These are phyloP conservation scores for Phrynocephalus versicolor DNA, from an alignment of 2,113 vertebrate species.

Conservation along the genomic window DNA sequence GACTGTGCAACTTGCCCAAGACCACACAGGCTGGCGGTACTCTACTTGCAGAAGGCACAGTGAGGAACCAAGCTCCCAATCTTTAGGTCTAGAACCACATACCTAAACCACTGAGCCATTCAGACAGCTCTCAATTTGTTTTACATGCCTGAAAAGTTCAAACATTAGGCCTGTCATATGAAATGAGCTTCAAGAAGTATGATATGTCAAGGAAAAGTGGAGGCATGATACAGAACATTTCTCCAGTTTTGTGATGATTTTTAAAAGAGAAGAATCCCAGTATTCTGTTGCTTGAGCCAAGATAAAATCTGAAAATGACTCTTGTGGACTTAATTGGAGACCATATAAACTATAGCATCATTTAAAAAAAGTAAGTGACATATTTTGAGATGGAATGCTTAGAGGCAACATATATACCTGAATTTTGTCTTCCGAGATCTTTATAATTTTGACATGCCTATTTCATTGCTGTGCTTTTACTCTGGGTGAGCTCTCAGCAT, in stretches of 20 bases:
- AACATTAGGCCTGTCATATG: not conserved
- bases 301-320: constrained; percentile 15
- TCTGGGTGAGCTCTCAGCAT: constrained; percentile 40
- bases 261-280: constrained; percentile 24
- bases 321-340: constrained; percentile 6
- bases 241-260: constrained; percentile 12
- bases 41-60: no score
- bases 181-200: constrained; percentile 25
- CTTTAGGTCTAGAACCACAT: no score
- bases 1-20: no score
- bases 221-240: constrained; percentile 23
- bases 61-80: no score
- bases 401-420: not conserved
- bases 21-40: no score
- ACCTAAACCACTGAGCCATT: no score
- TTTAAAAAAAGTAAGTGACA: constrained; percentile 20
- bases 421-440: fast-evolving
- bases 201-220: constrained; percentile 9
- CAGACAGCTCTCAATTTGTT: no score
- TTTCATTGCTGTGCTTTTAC: constrained; percentile 25
- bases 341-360: not conserved
- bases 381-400: not conserved
- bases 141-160: no score
- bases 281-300: not conserved
- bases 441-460: constrained; percentile 23